Conservation (phyloP, 2,888 invertebrate genomes). For the Pachliopta kotzebuea region DNA sequence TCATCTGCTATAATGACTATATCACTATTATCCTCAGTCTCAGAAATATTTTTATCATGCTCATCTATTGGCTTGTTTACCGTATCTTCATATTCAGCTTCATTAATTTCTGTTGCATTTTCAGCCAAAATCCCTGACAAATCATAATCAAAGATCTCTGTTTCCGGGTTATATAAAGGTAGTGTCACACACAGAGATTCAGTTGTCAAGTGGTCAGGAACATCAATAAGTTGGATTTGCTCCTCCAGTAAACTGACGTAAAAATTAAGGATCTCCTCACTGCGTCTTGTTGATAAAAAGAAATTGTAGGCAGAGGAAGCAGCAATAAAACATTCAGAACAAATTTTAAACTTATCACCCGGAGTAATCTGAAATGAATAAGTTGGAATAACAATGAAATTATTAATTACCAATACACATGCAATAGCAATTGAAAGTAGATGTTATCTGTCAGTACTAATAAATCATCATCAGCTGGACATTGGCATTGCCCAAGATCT, state of each 20-base stretch:
- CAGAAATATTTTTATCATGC: constrained; percentile 30
- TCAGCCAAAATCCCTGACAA: constrained; percentile 43
- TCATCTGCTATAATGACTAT: constrained; percentile 49
- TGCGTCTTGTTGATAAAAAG: constrained; percentile 47
- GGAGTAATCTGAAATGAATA: constrained; percentile 48
- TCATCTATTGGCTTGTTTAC: constrained; percentile 18
- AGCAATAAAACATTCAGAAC: constrained; percentile 53
- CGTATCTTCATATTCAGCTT: constrained; percentile 17
- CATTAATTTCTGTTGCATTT: constrained; percentile 22
- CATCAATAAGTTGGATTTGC: constrained; percentile 44
- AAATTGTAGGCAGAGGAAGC: constrained; percentile 62
- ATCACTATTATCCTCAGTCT: constrained; percentile 36
- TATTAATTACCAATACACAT: background rate
- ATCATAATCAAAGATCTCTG: constrained; percentile 45
- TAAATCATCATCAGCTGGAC: too few species aligned
- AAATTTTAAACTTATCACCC: constrained; percentile 53
- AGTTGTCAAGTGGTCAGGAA: constrained; percentile 37
- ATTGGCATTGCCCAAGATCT: too few species aligned
- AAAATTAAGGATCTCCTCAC: constrained; percentile 51
- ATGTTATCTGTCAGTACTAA: too few species aligned
- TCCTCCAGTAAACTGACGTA: constrained; percentile 50
- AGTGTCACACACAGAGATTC: constrained; percentile 55
- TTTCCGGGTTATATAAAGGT: constrained; percentile 40
- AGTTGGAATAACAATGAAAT: background rate
- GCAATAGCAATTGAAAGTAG: too few species aligned